Evolutionary conservation across 1,140 invertebrate species (phyloP).

Genomic region (Panulirus ornatus): DNA sequence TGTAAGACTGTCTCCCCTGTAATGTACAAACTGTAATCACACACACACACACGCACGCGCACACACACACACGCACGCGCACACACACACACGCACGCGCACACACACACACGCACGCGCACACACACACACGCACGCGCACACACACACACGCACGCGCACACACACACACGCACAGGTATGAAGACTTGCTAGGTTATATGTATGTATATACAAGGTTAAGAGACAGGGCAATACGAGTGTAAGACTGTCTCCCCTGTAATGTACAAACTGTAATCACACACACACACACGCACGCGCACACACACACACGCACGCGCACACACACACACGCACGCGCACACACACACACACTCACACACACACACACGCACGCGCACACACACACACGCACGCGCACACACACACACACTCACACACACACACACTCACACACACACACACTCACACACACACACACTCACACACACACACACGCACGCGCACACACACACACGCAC

Average conservation of each 20-base stretch:
- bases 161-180: background rate
- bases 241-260: background rate
- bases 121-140: background rate
- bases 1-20: too few relatives aligned
- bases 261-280: too few relatives aligned
- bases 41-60: too few relatives aligned
- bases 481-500: too few relatives aligned
- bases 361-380: slow-evolving; percentile 12
- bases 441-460: too few relatives aligned
- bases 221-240: background rate
- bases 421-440: too few relatives aligned
- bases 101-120: background rate
- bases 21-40: too few relatives aligned
- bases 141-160: background rate
- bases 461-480: too few relatives aligned
- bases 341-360: slow-evolving; percentile 1
- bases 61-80: background rate
- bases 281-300: too few relatives aligned
- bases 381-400: slow-evolving; percentile 24
- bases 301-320: background rate
- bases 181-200: background rate
- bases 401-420: slow-evolving; percentile 32
- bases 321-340: background rate
- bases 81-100: background rate
- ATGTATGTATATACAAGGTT: background rate